Base-by-base conservation (phyloP, 2,888 invertebrate genomes). In the Drosophila anomalata region DNA sequence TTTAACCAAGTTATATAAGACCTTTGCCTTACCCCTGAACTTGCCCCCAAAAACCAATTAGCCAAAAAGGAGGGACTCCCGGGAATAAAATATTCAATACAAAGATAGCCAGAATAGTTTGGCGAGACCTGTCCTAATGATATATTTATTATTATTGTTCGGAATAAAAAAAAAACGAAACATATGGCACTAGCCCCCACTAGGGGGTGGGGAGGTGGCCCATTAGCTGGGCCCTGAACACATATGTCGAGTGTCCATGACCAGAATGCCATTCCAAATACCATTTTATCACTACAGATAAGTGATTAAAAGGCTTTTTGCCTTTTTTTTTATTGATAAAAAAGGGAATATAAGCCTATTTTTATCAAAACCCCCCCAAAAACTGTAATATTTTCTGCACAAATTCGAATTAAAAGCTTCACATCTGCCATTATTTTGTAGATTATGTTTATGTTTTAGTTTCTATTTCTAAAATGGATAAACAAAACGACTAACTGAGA, bases 121-220 rank as follows among this genome's bases (percentile, higher is more conserved):
- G 22, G 22, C 33, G 22, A 39, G 79, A 82, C 79, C 86, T 86
- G 68, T 67, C 79, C 57, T 77, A 86, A 86, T 86, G 56, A 36
- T 65, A 56, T 76, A 79, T 79, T 72, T 79, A 76, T 79, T 76
- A 24, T 54, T 41, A 9, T 41, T 1, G 0, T 24, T 24, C 3
- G 22, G 22, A 48, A 9, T 24, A 55, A 55, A 65, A 39, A 65
- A 39, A 14, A 14, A 14, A 11, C 14, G 17, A 46, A 65, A 39
- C 63, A 65, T 65, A 65, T 65, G 69, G 55, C 44, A 31, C 0
- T n/a, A 36, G 26, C 24, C 14, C 50, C 24, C 12, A 14, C 14
- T 7, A 7, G 42, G 39, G 41, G 33, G 4, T 14, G 5, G 7
- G 17, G 17, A 17, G 11, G 46, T 41, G 56, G 33, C 54, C 29